Conservation (phyloP, 2,888 invertebrate species). For the Rhingia rostrata region DNA sequence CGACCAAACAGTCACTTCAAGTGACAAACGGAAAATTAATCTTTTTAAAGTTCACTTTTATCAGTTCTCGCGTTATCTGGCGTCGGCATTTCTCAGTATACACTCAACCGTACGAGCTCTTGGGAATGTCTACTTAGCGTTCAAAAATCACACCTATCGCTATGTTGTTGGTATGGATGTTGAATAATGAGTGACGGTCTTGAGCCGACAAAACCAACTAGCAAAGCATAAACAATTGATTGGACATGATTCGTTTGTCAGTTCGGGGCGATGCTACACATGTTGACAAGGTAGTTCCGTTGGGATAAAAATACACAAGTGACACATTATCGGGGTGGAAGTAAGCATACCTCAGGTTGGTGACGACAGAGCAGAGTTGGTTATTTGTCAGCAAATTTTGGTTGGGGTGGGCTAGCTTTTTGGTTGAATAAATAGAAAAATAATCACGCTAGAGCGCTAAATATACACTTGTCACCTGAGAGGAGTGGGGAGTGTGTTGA, state of each 20-base stretch:
- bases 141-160: not conserved
- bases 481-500: not conserved
- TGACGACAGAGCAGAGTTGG: conserved; percentile 33
- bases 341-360: conserved; percentile 19
- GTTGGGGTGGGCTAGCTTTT: conserved; percentile 6
- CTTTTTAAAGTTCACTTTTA: conserved; percentile 18
- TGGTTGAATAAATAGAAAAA: conserved; percentile 37
- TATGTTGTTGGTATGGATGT: not conserved
- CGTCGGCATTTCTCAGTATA: conserved; percentile 12
- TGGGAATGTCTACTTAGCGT: not conserved
- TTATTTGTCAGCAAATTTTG: conserved; percentile 3
- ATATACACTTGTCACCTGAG: conserved; percentile 1
- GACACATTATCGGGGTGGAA: conserved; percentile 26
- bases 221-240: conserved; percentile 1
- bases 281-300: conserved; percentile 28
- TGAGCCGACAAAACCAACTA: not conserved
- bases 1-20: not conserved
- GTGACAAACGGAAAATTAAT: conserved; percentile 33
- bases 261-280: conserved; percentile 1
- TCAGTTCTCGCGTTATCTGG: conserved; percentile 32
- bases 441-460: not conserved
- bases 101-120: conserved; percentile 30
- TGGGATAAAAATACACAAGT: conserved; percentile 47
- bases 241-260: conserved; percentile 9
- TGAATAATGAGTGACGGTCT: not conserved